Conservation (phyloP, 2,113 vertebrate genomes). For the Pelodiscus sinensis region DNA sequence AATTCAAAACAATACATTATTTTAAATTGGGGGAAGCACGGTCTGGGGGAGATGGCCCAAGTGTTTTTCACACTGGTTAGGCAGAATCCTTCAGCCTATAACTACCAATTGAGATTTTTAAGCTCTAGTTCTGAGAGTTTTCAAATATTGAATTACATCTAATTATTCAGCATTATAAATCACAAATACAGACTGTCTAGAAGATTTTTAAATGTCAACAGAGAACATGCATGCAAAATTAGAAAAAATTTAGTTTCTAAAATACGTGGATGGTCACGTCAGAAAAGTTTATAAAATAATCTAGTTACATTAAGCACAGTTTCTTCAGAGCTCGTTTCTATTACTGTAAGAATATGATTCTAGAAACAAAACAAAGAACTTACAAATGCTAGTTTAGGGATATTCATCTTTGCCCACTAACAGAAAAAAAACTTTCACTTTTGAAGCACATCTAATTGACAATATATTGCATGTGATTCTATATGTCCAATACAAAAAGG, state of each 20-base stretch:
- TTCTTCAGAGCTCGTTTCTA: not conserved
- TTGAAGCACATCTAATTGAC: not conserved
- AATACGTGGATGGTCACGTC: not conserved
- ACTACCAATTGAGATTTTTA: not conserved
- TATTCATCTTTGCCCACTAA: not conserved
- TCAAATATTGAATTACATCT: not conserved
- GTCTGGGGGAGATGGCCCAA: not conserved
- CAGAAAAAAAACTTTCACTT: not conserved
- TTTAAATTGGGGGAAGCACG: not conserved
- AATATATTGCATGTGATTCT: not conserved
- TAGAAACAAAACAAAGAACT: not conserved
- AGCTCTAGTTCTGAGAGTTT: not conserved
- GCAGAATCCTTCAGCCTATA: not conserved
- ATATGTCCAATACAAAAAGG: not conserved
- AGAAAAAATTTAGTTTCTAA: not conserved
- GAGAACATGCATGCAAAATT: not conserved
- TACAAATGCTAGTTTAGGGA: not conserved
- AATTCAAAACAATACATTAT: not conserved
- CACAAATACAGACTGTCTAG: not conserved
- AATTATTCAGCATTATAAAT: not conserved
- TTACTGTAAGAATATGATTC: not conserved
- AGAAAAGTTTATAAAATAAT: conserved; percentile 4
- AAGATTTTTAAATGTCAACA: not conserved
- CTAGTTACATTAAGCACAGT: not conserved
- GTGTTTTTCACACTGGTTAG: not conserved